Evolutionary conservation across 2,888 invertebrate genomes (phyloP).

Genomic region (Chloroclysta siterata): DNA sequence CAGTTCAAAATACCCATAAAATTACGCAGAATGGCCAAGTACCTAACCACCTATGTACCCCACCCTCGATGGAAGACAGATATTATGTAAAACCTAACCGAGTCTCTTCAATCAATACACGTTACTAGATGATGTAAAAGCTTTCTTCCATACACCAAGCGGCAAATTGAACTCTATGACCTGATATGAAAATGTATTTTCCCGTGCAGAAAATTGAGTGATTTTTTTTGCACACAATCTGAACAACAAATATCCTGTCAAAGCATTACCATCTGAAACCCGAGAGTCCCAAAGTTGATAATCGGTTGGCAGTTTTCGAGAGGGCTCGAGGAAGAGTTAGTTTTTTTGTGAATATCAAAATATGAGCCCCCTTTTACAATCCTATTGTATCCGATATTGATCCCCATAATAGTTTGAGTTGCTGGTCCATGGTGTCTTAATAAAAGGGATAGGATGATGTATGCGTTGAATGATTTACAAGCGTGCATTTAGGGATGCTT

Average conservation of each 20-base stretch:
- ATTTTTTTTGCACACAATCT: slow-evolving; percentile 69
- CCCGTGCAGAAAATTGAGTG: slow-evolving; percentile 39
- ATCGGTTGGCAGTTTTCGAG: slow-evolving; percentile 46
- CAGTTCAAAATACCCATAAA: slow-evolving; percentile 51
- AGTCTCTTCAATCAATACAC: slow-evolving; percentile 84
- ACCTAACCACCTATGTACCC: slow-evolving; percentile 62
- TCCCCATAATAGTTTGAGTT: slow-evolving; percentile 80
- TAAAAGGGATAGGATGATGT: slow-evolving; percentile 73
- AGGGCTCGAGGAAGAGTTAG: slow-evolving; percentile 78
- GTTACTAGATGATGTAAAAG: slow-evolving; percentile 81
- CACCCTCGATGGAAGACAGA: slow-evolving; percentile 76
- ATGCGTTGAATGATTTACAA: slow-evolving; percentile 56
- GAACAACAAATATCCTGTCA: slow-evolving; percentile 69
- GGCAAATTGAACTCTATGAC: slow-evolving; percentile 56
- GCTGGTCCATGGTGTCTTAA: slow-evolving; percentile 76
- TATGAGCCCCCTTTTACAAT: slow-evolving; percentile 84
- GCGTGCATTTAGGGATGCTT: slow-evolving; percentile 3
- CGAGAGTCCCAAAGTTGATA: slow-evolving; percentile 55
- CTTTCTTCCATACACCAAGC: slow-evolving; percentile 59
- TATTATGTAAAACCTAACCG: slow-evolving; percentile 84
- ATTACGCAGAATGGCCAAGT: slow-evolving; percentile 52
- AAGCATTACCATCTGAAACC: slow-evolving; percentile 65
- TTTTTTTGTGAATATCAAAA: slow-evolving; percentile 84
- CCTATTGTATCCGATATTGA: slow-evolving; percentile 83
- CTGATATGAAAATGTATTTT: slow-evolving; percentile 50